These are phyloP conservation scores for Ranitomeya imitator DNA, from an alignment of 2,113 vertebrate genomes.

Conservation along the genomic window DNA sequence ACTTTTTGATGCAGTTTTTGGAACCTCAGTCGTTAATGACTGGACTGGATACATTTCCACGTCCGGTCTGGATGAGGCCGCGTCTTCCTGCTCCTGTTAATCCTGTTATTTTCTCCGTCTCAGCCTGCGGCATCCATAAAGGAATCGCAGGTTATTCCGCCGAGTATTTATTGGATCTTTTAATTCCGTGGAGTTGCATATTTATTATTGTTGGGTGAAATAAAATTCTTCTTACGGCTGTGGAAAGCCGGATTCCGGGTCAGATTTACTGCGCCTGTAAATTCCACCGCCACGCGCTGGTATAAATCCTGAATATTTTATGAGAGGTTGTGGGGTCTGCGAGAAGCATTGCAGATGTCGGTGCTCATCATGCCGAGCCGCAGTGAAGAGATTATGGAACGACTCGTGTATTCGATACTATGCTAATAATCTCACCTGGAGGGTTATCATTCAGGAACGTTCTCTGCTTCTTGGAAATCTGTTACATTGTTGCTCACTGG, in stretches of 20 bases:
- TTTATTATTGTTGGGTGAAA: slow-evolving; percentile 35
- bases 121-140: not conserved
- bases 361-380: not conserved
- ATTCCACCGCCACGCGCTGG: not conserved
- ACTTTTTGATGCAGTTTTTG: not conserved
- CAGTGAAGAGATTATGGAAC: not conserved
- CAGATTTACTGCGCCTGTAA: slow-evolving; percentile 43
- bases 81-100: not conserved
- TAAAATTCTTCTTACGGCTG: slow-evolving; percentile 21
- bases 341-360: slow-evolving; percentile 14
- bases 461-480: not conserved
- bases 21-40: not conserved
- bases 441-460: not conserved
- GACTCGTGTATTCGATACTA: not conserved
- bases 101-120: not conserved
- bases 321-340: slow-evolving; percentile 25
- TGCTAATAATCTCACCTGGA: not conserved
- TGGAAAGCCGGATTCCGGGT: not conserved
- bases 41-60: not conserved
- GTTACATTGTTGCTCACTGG: not conserved
- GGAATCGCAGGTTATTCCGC: not conserved
- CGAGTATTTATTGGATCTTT: slow-evolving; percentile 28
- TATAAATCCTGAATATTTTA: slow-evolving; percentile 39
- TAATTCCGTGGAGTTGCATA: slow-evolving; percentile 32
- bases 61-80: not conserved